phyloP scores from a whole-genome alignment of 2,888 invertebrate genomes.

The Caenorhabditis becei region DNA sequence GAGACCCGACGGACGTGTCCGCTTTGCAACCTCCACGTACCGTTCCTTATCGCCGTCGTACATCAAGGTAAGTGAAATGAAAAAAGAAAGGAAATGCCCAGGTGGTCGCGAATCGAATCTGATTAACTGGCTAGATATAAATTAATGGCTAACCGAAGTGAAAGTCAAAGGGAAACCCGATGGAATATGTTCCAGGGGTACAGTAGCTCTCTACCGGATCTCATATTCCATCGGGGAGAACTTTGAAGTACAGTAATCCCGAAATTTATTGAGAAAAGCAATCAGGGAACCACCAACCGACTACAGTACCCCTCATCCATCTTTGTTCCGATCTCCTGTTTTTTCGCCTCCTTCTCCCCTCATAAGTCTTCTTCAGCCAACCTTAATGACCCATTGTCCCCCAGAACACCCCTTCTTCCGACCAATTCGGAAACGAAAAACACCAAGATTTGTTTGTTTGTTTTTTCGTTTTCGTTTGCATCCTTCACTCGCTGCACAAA shows the following conservation, averaged over 20 bases:
- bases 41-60: constrained; percentile 68
- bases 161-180: background rate
- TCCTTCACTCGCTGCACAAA: constrained; percentile 43
- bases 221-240: too few relatives aligned
- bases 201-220: too few relatives aligned
- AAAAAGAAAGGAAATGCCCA: too few relatives aligned
- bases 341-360: background rate
- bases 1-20: constrained; percentile 63
- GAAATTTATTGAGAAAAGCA: too few relatives aligned
- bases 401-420: background rate
- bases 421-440: background rate
- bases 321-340: too few relatives aligned
- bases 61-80: constrained; percentile 61
- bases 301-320: background rate
- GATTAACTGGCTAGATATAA: constrained; percentile 38
- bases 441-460: constrained; percentile 30
- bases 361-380: background rate
- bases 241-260: too few relatives aligned
- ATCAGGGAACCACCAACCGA: too few relatives aligned
- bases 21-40: constrained; percentile 66
- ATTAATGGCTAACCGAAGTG: background rate
- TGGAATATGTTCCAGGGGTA: too few relatives aligned
- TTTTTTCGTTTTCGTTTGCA: constrained; percentile 40
- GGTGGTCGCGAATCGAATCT: background rate
- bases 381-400: constrained; percentile 13